Conservation (phyloP, 2,888 invertebrate genomes). For the Sepiola atlantica region DNA sequence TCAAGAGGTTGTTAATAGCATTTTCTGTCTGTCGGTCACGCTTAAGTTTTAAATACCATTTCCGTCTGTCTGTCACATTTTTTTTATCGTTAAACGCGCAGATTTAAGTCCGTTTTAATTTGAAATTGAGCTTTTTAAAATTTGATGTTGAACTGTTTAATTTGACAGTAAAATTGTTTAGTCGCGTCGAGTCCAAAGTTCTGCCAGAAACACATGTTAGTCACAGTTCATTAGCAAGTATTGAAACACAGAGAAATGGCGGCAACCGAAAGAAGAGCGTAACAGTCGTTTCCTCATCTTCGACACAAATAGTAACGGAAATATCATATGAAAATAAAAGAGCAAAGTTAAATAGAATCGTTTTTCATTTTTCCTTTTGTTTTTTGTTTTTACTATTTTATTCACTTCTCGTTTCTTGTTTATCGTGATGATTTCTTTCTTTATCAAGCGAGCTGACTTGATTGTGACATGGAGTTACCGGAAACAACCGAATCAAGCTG, state of each 20-base stretch:
- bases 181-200: neutral
- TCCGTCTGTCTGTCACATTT: too few species aligned
- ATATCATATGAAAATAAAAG: neutral
- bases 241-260: neutral
- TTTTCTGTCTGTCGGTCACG: too few species aligned
- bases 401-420: neutral
- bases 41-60: too few species aligned
- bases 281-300: neutral
- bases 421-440: neutral
- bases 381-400: neutral
- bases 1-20: too few species aligned
- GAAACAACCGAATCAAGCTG: neutral
- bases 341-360: neutral
- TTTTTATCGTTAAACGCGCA: too few species aligned
- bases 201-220: neutral
- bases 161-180: neutral
- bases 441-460: neutral
- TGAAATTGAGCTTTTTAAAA: too few species aligned
- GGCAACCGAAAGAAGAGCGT: neutral
- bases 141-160: too few species aligned
- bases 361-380: neutral
- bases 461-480: neutral
- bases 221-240: neutral
- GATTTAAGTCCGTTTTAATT: too few species aligned
- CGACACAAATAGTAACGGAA: slow-evolving; percentile 32